phyloP scores from a whole-genome alignment of 92 coral and sea anemone genomes.

The Zoanthus gigantus region DNA sequence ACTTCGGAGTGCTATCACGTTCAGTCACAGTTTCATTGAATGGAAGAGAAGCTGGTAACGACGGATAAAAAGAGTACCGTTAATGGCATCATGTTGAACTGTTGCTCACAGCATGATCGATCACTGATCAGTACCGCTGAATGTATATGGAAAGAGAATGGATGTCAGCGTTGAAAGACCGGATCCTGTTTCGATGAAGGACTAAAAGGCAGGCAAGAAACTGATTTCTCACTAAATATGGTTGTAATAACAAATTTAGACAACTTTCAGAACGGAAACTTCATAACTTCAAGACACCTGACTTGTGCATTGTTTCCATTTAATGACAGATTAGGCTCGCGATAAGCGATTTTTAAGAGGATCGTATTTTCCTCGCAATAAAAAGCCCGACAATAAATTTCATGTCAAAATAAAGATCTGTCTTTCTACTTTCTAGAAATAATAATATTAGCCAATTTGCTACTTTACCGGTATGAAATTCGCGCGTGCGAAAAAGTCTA shows the following conservation, averaged over 20 bases:
- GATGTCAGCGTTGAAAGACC: slow-evolving; percentile 19
- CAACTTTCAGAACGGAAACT: slow-evolving; percentile 26
- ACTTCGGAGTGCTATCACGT: not conserved
- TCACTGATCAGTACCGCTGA: slow-evolving; percentile 12
- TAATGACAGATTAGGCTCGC: slow-evolving; percentile 32
- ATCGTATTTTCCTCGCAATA: slow-evolving; percentile 22
- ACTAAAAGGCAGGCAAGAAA: slow-evolving; percentile 11
- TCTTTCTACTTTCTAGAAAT: slow-evolving; percentile 30
- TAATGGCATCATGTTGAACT: slow-evolving; percentile 17
- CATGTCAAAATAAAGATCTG: slow-evolving; percentile 21
- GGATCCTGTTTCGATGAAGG: slow-evolving; percentile 21
- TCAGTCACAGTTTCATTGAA: not conserved
- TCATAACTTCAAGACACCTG: slow-evolving; percentile 35
- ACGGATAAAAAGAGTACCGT: not conserved
- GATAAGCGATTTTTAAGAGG: slow-evolving; percentile 31
- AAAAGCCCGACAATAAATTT: slow-evolving; percentile 28
- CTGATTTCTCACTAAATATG: not conserved
- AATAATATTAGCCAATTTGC: slow-evolving; percentile 21
- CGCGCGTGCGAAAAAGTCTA: slow-evolving; percentile 9
- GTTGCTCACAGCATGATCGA: slow-evolving; percentile 26
- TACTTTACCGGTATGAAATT: slow-evolving; percentile 13
- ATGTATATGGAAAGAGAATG: not conserved
- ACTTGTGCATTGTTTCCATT: slow-evolving; percentile 32
- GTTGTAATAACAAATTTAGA: slow-evolving; percentile 6
- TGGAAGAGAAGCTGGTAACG: not conserved